These are phyloP conservation scores for Clistopyga incitator DNA, from an alignment of 2,888 invertebrate genomes.

Conservation along the genomic window DNA sequence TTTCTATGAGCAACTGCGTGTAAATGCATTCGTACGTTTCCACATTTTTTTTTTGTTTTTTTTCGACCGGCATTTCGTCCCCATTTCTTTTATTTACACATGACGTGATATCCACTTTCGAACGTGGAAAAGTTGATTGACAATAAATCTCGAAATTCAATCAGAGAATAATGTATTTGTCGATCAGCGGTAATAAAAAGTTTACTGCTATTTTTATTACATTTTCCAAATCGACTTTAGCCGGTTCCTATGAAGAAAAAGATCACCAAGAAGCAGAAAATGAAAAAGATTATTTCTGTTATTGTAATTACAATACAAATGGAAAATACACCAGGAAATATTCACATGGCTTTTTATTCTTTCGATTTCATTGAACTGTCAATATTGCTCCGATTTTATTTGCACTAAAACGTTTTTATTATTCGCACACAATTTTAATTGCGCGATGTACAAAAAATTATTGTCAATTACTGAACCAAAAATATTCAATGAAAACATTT, in stretches of 20 bases:
- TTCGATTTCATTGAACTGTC: background rate
- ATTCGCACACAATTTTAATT: background rate
- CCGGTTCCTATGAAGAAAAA: background rate
- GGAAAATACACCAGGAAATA: background rate
- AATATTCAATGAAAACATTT: no score
- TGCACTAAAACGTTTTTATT: background rate
- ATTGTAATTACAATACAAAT: background rate
- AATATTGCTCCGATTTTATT: background rate
- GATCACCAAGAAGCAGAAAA: no score
- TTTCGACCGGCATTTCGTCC: background rate
- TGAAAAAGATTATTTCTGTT: background rate
- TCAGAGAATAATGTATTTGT: background rate
- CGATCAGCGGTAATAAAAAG: background rate
- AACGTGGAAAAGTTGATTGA: background rate
- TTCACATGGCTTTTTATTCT: background rate
- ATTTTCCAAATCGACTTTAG: background rate
- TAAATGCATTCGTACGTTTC: background rate
- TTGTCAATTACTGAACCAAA: background rate
- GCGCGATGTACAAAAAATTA: background rate
- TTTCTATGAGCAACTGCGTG: background rate
- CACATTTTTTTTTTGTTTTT: background rate
- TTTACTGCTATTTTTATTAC: background rate
- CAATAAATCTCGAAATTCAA: conserved; percentile 1
- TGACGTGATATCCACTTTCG: background rate
- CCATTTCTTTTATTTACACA: background rate